A percentile compares a stretch with the other conserved stretches of the same genome.
Evolutionary conservation across 2,113 vertebrate genomes (phyloP).

Genomic region (Cyanistes caeruleus): DNA sequence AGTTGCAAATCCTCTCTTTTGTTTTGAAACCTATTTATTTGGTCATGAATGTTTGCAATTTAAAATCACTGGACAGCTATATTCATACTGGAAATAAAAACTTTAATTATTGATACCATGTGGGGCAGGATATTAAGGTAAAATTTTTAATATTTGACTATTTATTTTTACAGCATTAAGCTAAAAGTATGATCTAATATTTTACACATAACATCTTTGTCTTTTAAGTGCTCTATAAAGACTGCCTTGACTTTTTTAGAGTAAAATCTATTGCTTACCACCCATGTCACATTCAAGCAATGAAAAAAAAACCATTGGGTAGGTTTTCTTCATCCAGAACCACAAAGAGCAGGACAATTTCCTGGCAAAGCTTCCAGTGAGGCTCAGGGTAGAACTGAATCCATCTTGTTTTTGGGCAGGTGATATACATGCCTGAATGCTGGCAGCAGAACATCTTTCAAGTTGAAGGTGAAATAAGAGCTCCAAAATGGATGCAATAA

Average conservation of each 20-base stretch:
- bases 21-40: neutral
- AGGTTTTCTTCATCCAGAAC: neutral
- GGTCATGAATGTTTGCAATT: neutral
- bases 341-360: neutral
- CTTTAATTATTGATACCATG: neutral
- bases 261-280: neutral
- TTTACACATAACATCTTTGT: neutral
- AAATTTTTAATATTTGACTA: neutral
- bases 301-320: neutral
- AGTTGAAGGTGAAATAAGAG: neutral
- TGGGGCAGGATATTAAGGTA: neutral
- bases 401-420: neutral
- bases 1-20: neutral
- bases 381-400: neutral
- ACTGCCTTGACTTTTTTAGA: neutral
- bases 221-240: neutral
- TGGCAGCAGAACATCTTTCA: neutral
- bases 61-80: neutral
- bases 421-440: neutral
- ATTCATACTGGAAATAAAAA: neutral
- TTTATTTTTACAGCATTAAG: neutral
- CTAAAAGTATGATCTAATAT: neutral
- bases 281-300: neutral
- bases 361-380: conserved; percentile 9
- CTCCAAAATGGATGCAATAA: neutral